These are phyloP conservation scores for Sycophila texana DNA, from an alignment of 2,888 invertebrate species.

Conservation along the genomic window DNA sequence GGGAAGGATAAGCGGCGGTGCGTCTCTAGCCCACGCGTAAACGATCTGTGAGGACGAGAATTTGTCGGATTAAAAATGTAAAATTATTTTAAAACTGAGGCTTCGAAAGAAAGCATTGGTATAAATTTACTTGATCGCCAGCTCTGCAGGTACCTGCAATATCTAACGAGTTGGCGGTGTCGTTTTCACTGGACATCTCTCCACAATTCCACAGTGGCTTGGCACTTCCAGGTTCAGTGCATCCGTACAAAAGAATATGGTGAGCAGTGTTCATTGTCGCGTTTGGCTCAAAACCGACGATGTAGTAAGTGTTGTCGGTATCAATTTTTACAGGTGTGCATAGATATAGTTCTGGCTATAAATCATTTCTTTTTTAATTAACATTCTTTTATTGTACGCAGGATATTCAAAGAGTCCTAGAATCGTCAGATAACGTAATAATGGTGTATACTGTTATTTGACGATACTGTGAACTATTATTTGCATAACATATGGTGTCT, in stretches of 20 bases:
- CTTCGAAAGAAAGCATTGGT: no score
- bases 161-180: conserved; percentile 73
- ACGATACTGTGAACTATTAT: no score
- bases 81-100: neutral
- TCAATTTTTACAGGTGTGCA: conserved; percentile 93
- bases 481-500: no score
- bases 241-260: conserved; percentile 95
- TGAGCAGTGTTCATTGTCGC: conserved; percentile 94
- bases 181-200: conserved; percentile 84
- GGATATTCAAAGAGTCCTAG: no score
- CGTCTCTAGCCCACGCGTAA: conserved; percentile 96
- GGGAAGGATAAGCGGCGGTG: conserved; percentile 88
- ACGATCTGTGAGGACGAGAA: conserved; percentile 82
- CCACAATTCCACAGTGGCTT: conserved; percentile 93
- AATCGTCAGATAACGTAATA: no score
- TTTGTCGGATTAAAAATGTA: neutral
- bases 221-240: conserved; percentile 85
- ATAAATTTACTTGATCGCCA: conserved; percentile 81
- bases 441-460: no score
- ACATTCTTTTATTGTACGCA: no score
- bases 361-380: neutral
- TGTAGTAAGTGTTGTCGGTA: conserved; percentile 85
- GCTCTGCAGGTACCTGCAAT: conserved; percentile 86
- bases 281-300: conserved; percentile 95
- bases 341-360: conserved; percentile 91